Evolutionary conservation across 2,113 vertebrate species (phyloP).

Genomic region (Collichthys lucidus): DNA sequence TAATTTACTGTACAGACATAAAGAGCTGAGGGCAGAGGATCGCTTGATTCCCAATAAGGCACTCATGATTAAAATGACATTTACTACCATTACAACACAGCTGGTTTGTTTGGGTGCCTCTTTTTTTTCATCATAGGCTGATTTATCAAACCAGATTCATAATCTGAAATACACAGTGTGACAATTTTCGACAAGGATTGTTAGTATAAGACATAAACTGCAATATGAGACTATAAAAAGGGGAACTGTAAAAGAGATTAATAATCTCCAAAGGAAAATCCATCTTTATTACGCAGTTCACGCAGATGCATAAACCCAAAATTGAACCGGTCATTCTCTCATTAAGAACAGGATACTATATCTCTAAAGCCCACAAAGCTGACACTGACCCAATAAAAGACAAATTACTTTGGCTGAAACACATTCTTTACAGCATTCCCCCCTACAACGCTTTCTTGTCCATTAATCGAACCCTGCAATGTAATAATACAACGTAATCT

Average conservation of each 20-base stretch:
- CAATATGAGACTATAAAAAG: slow-evolving; percentile 1
- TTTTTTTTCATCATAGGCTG: not conserved
- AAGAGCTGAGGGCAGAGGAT: slow-evolving; percentile 39
- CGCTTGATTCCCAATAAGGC: slow-evolving; percentile 56
- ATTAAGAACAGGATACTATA: not conserved
- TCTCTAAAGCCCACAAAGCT: not conserved
- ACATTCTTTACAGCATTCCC: slow-evolving; percentile 21
- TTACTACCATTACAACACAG: slow-evolving; percentile 1
- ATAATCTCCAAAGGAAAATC: not conserved
- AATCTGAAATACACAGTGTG: not conserved
- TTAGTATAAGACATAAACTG: not conserved
- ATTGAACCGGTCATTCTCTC: slow-evolving; percentile 7
- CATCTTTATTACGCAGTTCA: not conserved
- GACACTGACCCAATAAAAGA: slow-evolving; percentile 21
- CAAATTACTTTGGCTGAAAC: slow-evolving; percentile 64
- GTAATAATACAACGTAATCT: not conserved
- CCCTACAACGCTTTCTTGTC: not conserved
- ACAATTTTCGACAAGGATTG: not conserved
- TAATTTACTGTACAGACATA: slow-evolving; percentile 54
- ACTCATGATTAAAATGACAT: slow-evolving; percentile 41
- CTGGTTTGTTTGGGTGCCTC: not conserved
- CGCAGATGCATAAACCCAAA: not conserved
- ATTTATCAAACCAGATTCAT: slow-evolving; percentile 6
- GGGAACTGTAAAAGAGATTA: not conserved
- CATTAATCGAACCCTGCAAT: not conserved